phyloP scores from a whole-genome alignment of 1,140 invertebrate genomes.

The Sminthurides bifidus region DNA sequence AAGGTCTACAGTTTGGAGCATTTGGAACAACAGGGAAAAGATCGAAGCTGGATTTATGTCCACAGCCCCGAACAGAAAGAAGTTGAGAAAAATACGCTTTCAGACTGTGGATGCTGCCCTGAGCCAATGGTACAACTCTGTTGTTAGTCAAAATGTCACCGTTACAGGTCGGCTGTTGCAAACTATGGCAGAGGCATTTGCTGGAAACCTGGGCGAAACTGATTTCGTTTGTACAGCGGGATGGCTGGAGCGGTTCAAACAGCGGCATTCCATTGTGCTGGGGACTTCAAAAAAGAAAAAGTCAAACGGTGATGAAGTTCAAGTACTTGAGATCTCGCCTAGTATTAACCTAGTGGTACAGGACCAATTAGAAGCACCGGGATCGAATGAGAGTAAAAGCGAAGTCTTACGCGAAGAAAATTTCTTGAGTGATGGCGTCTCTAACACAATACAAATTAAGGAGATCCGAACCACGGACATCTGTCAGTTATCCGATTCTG shows the following conservation, averaged over 20 bases:
- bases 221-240: not conserved
- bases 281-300: not conserved
- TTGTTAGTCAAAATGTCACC: not conserved
- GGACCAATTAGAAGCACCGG: not conserved
- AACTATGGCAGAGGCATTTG: conserved; percentile 1
- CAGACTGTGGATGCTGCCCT: not conserved
- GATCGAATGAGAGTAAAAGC: not conserved
- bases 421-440: not conserved
- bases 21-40: not conserved
- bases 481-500: too few relatives aligned
- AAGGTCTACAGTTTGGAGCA: not conserved
- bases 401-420: not conserved
- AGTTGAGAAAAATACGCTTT: not conserved
- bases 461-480: too few relatives aligned
- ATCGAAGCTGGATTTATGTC: not conserved
- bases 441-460: too few relatives aligned
- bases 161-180: not conserved
- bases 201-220: not conserved
- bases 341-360: too few relatives aligned
- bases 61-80: not conserved
- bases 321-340: too few relatives aligned
- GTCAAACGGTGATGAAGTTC: not conserved
- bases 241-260: conserved; percentile 1
- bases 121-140: not conserved
- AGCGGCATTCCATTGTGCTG: not conserved